Evolutionary conservation across 2,113 vertebrate species (phyloP).

Genomic region (Empidonax alnorum): DNA sequence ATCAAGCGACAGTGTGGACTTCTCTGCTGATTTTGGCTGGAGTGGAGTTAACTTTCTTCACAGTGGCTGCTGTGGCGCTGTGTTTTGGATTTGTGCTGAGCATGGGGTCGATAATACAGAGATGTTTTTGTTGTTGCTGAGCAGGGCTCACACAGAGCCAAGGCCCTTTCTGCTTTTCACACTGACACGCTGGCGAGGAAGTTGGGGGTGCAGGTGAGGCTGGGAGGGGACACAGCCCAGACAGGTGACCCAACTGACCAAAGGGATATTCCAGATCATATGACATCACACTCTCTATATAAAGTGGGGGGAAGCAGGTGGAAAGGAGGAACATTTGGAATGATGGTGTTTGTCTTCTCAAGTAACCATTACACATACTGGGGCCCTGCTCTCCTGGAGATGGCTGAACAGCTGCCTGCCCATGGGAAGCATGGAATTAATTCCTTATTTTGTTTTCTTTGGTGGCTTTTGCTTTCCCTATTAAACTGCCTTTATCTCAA

Average conservation of each 20-base stretch:
- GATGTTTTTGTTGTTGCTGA: background rate
- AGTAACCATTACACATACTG: background rate
- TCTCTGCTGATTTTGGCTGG: background rate
- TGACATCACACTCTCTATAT: too few relatives aligned
- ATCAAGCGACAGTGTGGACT: background rate
- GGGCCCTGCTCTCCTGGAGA: background rate
- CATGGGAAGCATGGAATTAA: background rate
- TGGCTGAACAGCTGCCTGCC: background rate
- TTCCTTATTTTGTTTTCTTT: background rate
- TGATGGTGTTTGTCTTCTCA: background rate
- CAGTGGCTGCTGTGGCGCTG: rapidly evolving
- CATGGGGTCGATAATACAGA: background rate
- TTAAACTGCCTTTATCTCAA: background rate
- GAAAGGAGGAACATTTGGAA: background rate
- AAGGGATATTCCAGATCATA: background rate
- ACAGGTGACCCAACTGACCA: background rate
- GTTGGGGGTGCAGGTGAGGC: rapidly evolving
- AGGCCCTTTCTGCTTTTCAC: rapidly evolving
- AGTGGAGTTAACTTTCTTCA: background rate
- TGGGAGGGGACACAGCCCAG: background rate
- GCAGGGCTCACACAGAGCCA: background rate
- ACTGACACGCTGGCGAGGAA: rapidly evolving
- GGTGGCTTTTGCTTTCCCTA: background rate
- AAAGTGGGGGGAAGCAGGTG: background rate
- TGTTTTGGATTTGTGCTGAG: background rate